Percentiles rank a stretch among this genome's conserved stretches.
Conservation (phyloP, 35 echinoderm and acorn worm genomes). For the Ophiothrix spiculata region DNA sequence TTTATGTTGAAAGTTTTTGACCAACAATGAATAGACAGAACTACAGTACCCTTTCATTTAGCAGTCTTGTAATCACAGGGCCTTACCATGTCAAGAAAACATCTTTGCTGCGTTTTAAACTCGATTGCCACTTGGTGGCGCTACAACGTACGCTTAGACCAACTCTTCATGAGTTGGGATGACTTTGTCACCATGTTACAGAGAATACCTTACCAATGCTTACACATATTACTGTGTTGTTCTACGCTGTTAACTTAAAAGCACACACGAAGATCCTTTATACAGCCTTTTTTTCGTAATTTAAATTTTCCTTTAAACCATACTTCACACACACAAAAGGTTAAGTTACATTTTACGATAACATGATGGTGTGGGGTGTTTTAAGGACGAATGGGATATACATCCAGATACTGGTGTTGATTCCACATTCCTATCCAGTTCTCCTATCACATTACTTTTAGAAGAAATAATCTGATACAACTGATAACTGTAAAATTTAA, state of each 20-base stretch:
- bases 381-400: not conserved
- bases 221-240: not conserved
- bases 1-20: not conserved
- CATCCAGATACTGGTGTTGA: not conserved
- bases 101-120: not conserved
- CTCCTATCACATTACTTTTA: not conserved
- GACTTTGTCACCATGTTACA: conserved; percentile 6
- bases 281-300: not conserved
- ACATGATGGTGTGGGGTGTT: not conserved
- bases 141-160: not conserved
- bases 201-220: conserved; percentile 9
- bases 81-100: not conserved
- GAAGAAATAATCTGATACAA: not conserved
- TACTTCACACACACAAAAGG: not conserved
- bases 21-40: not conserved
- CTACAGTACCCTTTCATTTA: not conserved
- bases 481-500: not conserved
- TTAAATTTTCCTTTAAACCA: not conserved
- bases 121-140: not conserved
- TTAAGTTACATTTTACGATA: conserved; percentile 1
- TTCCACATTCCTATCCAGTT: not conserved
- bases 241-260: not conserved
- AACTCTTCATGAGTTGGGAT: not conserved
- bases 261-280: not conserved
- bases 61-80: not conserved